These are phyloP conservation scores for Oreohelix idahoensis DNA, from an alignment of 1,140 invertebrate species.

Conservation along the genomic window DNA sequence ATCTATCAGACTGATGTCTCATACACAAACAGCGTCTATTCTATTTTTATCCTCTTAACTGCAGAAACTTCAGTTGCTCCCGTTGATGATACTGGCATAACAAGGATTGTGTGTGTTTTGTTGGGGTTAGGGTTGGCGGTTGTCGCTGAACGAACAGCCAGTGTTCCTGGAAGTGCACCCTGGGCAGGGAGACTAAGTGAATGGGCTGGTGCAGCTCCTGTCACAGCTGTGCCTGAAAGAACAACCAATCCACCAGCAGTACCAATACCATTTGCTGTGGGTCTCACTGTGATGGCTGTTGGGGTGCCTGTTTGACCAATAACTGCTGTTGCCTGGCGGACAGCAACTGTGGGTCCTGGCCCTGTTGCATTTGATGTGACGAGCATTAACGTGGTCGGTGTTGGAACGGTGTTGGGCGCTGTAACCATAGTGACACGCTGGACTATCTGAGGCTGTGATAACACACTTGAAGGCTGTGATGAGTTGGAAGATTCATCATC, in stretches of 20 bases:
- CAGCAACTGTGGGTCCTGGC: conserved; percentile 33
- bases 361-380: conserved; percentile 48
- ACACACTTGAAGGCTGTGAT: conserved; percentile 29
- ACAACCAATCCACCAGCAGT: conserved; percentile 58
- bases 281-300: conserved; percentile 45
- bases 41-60: conserved; percentile 64
- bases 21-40: conserved; percentile 43
- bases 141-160: conserved; percentile 59
- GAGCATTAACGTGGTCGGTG: conserved; percentile 52
- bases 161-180: conserved; percentile 53
- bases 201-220: conserved; percentile 47
- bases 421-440: conserved; percentile 48
- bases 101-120: conserved; percentile 67
- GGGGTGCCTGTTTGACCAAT: conserved; percentile 40
- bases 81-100: conserved; percentile 65
- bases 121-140: conserved; percentile 48
- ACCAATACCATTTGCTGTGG: conserved; percentile 48
- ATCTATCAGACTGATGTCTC: too few species aligned
- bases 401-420: conserved; percentile 48
- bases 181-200: conserved; percentile 48
- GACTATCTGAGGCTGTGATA: conserved; percentile 61
- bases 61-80: conserved; percentile 53
- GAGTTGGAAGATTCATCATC: conserved; percentile 39
- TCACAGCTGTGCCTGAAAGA: conserved; percentile 47
- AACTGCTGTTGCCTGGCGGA: conserved; percentile 27